These are phyloP conservation scores for Grapholita molesta DNA, from an alignment of 1,140 invertebrate genomes.

Conservation along the genomic window DNA sequence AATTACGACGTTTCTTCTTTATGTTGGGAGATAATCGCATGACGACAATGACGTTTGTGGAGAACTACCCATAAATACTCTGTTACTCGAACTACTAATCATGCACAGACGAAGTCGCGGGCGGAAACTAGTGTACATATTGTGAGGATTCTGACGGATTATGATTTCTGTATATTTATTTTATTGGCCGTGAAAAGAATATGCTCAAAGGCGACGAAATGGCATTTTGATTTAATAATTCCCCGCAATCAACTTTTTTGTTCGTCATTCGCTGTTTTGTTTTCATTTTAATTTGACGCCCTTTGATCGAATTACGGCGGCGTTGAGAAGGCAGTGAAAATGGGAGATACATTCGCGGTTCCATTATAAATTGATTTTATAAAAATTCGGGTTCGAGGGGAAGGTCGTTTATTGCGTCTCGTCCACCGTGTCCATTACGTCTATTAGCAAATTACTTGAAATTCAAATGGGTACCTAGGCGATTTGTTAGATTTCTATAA, in stretches of 20 bases:
- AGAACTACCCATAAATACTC: no score
- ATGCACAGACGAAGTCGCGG: no score
- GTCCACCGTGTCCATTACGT: not conserved
- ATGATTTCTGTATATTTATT: not conserved
- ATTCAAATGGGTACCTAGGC: not conserved
- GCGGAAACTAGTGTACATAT: no score
- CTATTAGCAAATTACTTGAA: not conserved
- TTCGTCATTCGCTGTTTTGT: constrained; percentile 14
- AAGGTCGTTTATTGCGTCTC: not conserved
- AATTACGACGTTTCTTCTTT: no score
- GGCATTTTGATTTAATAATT: constrained; percentile 11
- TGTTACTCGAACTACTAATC: no score
- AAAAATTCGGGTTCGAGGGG: not conserved
- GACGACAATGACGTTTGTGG: no score
- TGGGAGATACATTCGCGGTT: constrained; percentile 1
- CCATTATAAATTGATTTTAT: constrained; percentile 13
- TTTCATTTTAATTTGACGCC: constrained; percentile 12
- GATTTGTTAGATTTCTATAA: no score
- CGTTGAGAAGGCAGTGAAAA: constrained; percentile 9
- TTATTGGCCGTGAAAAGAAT: constrained; percentile 14
- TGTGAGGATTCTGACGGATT: not conserved
- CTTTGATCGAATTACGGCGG: constrained; percentile 4
- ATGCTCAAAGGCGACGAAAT: constrained; percentile 5
- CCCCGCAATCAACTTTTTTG: constrained; percentile 11
- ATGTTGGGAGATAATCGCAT: no score